These are phyloP conservation scores for Papilio dardanus DNA, from an alignment of 1,140 invertebrate genomes.

Conservation along the genomic window DNA sequence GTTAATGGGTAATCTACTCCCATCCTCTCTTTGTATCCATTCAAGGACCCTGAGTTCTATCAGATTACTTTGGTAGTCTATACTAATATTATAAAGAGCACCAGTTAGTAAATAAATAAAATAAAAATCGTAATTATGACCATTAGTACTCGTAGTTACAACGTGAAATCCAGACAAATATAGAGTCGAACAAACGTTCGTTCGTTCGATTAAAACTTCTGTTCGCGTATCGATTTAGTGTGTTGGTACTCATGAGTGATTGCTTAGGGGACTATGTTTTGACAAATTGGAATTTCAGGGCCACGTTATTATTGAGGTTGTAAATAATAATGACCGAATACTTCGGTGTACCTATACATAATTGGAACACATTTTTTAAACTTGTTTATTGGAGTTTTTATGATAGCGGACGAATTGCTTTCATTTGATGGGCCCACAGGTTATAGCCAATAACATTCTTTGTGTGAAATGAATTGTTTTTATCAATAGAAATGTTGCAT, in stretches of 20 bases:
- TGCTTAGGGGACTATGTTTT: slow-evolving; percentile 28
- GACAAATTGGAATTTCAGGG: slow-evolving; percentile 26
- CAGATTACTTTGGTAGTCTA: no score
- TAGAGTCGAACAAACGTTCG: background rate
- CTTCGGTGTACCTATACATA: background rate
- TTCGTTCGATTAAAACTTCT: background rate
- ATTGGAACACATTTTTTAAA: slow-evolving; percentile 30
- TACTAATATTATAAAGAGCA: no score
- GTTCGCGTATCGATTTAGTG: slow-evolving; percentile 20
- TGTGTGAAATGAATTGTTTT: slow-evolving; percentile 6
- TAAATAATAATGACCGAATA: slow-evolving; percentile 29
- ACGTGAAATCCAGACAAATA: no score
- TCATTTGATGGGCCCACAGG: slow-evolving; percentile 32
- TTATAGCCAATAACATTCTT: slow-evolving; percentile 27
- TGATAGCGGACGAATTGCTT: background rate
- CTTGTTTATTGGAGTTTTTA: slow-evolving; percentile 33
- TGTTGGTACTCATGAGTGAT: slow-evolving; percentile 28
- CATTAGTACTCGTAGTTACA: no score
- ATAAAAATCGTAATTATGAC: no score
- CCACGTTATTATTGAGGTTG: slow-evolving; percentile 4
- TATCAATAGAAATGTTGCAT: background rate
- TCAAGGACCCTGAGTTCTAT: no score
- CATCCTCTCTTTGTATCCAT: no score
- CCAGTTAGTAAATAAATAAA: no score
- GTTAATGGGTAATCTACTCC: no score